These are phyloP conservation scores for Marcusenius ussheri DNA, from an alignment of 2,113 vertebrate genomes.

Conservation along the genomic window DNA sequence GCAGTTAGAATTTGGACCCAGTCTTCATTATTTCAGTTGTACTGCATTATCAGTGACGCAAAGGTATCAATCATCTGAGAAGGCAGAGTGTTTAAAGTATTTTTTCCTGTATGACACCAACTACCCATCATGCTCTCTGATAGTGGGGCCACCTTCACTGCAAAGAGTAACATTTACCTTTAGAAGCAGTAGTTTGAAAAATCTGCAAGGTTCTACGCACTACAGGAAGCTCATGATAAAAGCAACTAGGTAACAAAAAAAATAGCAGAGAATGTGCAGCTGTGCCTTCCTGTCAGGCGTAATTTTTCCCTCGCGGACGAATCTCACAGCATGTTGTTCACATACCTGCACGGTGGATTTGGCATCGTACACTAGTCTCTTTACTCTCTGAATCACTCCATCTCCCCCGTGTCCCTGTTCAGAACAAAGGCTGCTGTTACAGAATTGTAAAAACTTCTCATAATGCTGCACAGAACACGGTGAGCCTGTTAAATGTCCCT, in stretches of 20 bases:
- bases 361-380: conserved; percentile 84
- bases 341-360: conserved; percentile 87
- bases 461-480: not conserved
- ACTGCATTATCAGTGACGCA: not conserved
- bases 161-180: not conserved
- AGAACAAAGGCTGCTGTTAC: conserved; percentile 21
- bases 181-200: not conserved
- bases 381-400: conserved; percentile 84
- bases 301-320: not conserved
- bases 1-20: not conserved
- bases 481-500: not conserved
- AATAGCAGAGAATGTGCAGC: not conserved
- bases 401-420: conserved; percentile 92
- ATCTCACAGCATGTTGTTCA: conserved; percentile 21
- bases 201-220: not conserved
- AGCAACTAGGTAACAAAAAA: not conserved
- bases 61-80: not conserved
- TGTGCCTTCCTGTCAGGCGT: not conserved
- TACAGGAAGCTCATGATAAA: not conserved
- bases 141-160: not conserved
- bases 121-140: not conserved
- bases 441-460: not conserved
- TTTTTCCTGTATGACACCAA: not conserved
- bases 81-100: not conserved
- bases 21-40: not conserved